Base-by-base conservation (phyloP, 2,797 vertebrate species). In the Spinus olivaceus region DNA sequence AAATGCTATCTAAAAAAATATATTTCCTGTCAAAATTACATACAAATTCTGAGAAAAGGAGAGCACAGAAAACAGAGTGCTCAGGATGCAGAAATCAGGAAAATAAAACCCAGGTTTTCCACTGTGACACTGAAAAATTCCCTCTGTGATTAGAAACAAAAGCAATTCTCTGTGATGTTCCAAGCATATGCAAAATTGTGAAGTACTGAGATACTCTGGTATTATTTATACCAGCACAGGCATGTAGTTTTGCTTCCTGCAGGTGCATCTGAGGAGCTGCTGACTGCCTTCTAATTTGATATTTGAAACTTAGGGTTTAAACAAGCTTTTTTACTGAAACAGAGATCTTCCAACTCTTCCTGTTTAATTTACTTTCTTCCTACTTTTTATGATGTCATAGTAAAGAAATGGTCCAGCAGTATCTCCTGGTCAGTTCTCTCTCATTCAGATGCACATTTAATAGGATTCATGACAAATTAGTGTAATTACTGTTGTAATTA, bases 371-470 rank as follows among this genome's bases (percentile, higher is more conserved):
- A 74, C 9, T 14, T 88, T 51, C 53, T 37, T 90, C 42, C 39
- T 57, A 42, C 42, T 72, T 92, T 72, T 73, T 63, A 81, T 27
- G 15, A 87, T 27, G 30, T 8, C 70, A 70, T 18, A 28, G 37
- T 30, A 86, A 73, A 16, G 25, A 81, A 73, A 65, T 10, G 6
- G 42, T 64, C 17, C 42, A 61, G 22, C 10, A 20, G 13, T 13
- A 82, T 28, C 32, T 79, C 39, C 56, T 60, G 23, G 41, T 30
- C 76, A 50, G 44, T 27, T 41, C 32, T 57, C 27, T 86, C 56
- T 35, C 64, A 60, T 77, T 85, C 49, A 76, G 77, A 90, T 51
- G 33, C 89, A 85, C 60, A 73, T 67, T 81, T 73, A 44, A 87
- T 32, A 85, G 15, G 10, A 23, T 46, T 82, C 27, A 39, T 66